Evolutionary conservation across 1,140 invertebrate genomes (phyloP).

Genomic region (Caenorhabditis inopinata): DNA sequence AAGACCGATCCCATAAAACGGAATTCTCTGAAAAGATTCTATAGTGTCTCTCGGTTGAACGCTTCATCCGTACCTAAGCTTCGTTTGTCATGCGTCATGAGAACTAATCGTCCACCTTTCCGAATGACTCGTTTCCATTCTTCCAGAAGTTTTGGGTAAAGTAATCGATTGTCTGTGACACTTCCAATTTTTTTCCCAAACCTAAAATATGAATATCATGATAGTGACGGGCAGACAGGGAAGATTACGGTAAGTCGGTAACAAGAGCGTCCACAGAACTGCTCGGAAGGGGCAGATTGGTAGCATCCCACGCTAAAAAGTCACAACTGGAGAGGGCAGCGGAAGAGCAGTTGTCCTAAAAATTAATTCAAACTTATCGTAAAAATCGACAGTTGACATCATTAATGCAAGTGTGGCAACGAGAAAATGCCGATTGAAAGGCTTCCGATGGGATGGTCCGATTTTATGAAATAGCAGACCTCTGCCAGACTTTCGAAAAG

Average conservation of each 20-base stretch:
- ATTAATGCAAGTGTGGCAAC: too few relatives aligned
- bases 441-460: too few relatives aligned
- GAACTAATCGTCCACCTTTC: conserved; percentile 15
- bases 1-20: not conserved
- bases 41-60: too few relatives aligned
- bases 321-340: not conserved
- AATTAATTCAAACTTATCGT: too few relatives aligned
- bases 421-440: too few relatives aligned
- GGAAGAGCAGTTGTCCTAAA: not conserved
- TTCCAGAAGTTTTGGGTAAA: conserved; percentile 15
- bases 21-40: not conserved
- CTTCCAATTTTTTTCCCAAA: conserved; percentile 34
- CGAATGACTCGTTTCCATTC: conserved; percentile 31
- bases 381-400: too few relatives aligned
- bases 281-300: not conserved
- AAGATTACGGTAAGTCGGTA: conserved; percentile 25
- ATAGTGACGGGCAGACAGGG: too few relatives aligned
- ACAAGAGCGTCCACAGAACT: conserved; percentile 15
- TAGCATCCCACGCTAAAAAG: conserved; percentile 27
- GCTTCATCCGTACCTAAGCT: not conserved
- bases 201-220: not conserved
- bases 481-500: too few relatives aligned
- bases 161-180: conserved; percentile 1
- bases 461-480: too few relatives aligned
- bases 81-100: conserved; percentile 34